Conservation (phyloP, 2,113 vertebrate genomes). For the Poecile atricapillus region DNA sequence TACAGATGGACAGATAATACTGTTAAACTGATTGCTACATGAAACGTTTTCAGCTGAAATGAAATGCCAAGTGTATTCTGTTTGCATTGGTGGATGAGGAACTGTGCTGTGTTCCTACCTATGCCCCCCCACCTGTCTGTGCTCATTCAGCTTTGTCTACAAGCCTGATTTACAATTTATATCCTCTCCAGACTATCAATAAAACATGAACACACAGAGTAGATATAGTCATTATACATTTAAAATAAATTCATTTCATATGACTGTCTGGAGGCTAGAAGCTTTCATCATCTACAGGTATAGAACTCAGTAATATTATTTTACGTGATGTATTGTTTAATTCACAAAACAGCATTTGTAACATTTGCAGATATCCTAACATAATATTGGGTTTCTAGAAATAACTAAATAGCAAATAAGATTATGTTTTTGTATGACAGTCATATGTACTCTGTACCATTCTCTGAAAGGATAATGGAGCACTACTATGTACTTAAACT, state of each 20-base stretch:
- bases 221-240: background rate
- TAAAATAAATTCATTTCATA: background rate
- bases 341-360: background rate
- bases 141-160: background rate
- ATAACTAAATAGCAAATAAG: conserved; percentile 44
- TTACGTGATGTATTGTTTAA: background rate
- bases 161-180: background rate
- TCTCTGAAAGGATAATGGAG: conserved; percentile 26
- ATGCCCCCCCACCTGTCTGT: background rate
- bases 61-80: background rate
- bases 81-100: background rate
- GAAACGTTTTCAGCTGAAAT: background rate
- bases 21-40: background rate
- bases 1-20: background rate
- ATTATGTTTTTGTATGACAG: conserved; percentile 27
- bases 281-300: background rate
- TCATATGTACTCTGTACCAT: background rate
- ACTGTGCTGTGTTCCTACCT: background rate
- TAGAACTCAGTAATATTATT: background rate
- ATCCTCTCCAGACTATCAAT: background rate
- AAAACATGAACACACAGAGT: background rate
- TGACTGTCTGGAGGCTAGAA: background rate
- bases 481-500: conserved; percentile 15
- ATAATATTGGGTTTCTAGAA: conserved; percentile 9
- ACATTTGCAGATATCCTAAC: background rate